phyloP scores from a whole-genome alignment of 1,140 invertebrate genomes.

The Alviniconcha marisindica region DNA sequence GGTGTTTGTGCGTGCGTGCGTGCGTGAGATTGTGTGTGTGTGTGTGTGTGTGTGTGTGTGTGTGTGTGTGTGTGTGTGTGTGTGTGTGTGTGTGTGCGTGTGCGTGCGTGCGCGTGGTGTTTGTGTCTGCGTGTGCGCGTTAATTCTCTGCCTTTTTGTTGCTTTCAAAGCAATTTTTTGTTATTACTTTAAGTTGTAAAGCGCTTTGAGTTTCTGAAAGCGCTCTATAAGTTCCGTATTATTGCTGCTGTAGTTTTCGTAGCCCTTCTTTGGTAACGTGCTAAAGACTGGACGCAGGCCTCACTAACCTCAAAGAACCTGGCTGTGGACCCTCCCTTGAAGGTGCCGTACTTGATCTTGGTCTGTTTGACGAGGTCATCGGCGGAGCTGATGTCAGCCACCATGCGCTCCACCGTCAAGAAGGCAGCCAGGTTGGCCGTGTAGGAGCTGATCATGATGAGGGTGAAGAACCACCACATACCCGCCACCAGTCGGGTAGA shows the following conservation, averaged over 20 bases:
- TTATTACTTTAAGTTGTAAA: too few relatives aligned
- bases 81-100: constrained; percentile 5
- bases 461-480: constrained; percentile 99
- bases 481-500: constrained; percentile 96
- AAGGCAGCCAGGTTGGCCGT: constrained; percentile 99
- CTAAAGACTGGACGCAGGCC: too few relatives aligned
- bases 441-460: constrained; percentile 98
- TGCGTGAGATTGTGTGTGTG: constrained; percentile 87
- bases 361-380: constrained; percentile 96
- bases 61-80: neutral
- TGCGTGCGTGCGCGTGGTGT: neutral
- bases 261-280: too few relatives aligned
- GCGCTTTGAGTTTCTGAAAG: too few relatives aligned
- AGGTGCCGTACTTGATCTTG: constrained; percentile 95
- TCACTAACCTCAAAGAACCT: constrained; percentile 87
- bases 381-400: constrained; percentile 95
- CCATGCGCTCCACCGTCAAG: constrained; percentile 94
- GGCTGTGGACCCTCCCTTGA: constrained; percentile 90
- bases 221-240: too few relatives aligned
- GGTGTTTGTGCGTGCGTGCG: constrained; percentile 3
- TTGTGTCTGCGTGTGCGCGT: neutral
- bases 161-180: too few relatives aligned
- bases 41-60: too few relatives aligned
- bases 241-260: too few relatives aligned
- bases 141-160: too few relatives aligned